These are phyloP conservation scores for Drosophila ironensis DNA, from an alignment of 1,140 invertebrate genomes.

Conservation along the genomic window DNA sequence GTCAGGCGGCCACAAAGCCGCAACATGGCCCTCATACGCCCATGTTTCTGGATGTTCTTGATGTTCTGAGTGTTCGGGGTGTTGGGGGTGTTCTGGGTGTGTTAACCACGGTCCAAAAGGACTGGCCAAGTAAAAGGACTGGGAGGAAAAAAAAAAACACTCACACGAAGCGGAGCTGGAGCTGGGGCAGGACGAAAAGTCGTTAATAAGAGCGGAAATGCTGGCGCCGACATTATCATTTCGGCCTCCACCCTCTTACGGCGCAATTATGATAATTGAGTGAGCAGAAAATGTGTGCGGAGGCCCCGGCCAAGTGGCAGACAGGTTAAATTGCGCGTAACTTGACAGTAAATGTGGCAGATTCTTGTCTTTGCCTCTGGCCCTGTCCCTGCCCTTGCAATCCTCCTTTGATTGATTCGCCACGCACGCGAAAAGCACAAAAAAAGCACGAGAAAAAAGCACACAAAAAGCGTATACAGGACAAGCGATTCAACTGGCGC, in stretches of 20 bases:
- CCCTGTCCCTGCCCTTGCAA: too few relatives aligned
- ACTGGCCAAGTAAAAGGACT: too few relatives aligned
- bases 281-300: constrained; percentile 31
- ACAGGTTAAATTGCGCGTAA: constrained; percentile 76
- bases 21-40: constrained; percentile 50
- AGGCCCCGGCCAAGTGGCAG: too few relatives aligned
- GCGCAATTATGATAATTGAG: constrained; percentile 76
- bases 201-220: constrained; percentile 75
- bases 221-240: constrained; percentile 80
- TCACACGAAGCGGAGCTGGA: neutral
- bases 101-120: constrained; percentile 26
- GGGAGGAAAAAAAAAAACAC: neutral
- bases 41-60: too few relatives aligned
- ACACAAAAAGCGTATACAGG: neutral
- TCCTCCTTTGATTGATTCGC: constrained; percentile 66
- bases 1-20: constrained; percentile 60
- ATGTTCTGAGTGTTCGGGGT: neutral
- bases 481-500: constrained; percentile 37
- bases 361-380: constrained; percentile 16
- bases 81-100: constrained; percentile 49
- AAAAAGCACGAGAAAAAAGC: neutral
- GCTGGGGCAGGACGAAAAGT: constrained; percentile 15
- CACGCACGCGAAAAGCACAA: constrained; percentile 5
- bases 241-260: constrained; percentile 32
- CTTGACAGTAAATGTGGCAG: constrained; percentile 41